Base-by-base conservation (phyloP, 2,888 invertebrate genomes). In the Resseliella maxima region DNA sequence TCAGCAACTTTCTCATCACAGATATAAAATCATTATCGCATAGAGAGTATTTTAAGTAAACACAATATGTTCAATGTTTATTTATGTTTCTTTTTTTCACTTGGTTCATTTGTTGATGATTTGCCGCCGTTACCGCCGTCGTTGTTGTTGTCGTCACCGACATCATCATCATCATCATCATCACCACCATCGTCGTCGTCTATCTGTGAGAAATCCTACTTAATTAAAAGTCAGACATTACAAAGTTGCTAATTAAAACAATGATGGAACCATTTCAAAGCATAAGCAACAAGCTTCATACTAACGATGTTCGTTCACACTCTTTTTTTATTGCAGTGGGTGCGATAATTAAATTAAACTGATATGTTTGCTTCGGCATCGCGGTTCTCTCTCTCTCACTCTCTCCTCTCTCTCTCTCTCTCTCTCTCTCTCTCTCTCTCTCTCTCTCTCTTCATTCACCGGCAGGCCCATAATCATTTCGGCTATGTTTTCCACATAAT, bases 301-400 rank as follows among this genome's bases (percentile, higher is more conserved):
- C 72, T 72, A 72, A 72, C 72, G 31, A 72, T 72, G 72, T 72
- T 72, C 72, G 72, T 72, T 72, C 72, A 72, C 72, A 72, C 72
- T 72, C 72, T 31, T 35, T 72, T 72, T 72, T 72, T 72, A 12
- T 12, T 72, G 5, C 15, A 31, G 31, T 31, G 31, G 72, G 72
- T 72, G 31, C 72, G 72, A 72, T 72, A 72, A 72, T 72, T 72
- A 72, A 72, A 72, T 72, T 72, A 72, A 72, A 72, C 72, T 72
- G 72, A 72, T 50, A 18, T 50, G 59, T 59, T 24, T n/a, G 59
- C 15, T 59, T 24, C 59, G 12, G 15, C 59, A 59, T n/a, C n/a
- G n/a, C n/a, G n/a, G n/a, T n/a, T n/a, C n/a, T n/a, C n/a, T n/a
- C n/a, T n/a, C n/a, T n/a, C n/a, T n/a, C n/a, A n/a, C n/a, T n/a